Evolutionary conservation across 23 tunicate genomes (phyloP), one percentile per base, ranked within the genome.

Genomic region (Styela plicata): DNA sequence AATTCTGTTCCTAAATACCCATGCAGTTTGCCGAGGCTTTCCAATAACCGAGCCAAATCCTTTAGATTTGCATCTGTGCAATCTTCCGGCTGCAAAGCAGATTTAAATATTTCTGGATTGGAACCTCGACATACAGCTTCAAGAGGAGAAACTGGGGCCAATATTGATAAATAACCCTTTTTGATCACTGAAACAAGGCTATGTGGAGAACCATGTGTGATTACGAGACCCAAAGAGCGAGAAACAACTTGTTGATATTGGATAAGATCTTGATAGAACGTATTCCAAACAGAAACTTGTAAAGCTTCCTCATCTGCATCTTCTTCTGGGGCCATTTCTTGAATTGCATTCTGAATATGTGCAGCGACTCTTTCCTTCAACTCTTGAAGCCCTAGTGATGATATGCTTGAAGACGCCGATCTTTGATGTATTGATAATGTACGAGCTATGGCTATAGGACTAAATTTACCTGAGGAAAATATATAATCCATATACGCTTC

Each of bases 101-200:
- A 7, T 76, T 7, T 34, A 34, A 83, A 83, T 2, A 86, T 31
- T 1, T 74, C 34, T 3, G 90, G 87, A 34, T 83, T 78, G 1
- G 87, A 84, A 25, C 97, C 97, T 24, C 85, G 63, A 35, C 97
- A 86, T 22, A 91, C 89, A 29, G 97, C 90, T 64, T 91, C 97
- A 25, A 91, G 74, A 34, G 71, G 64, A n/a, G 97, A 91, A 1
- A 86, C 88, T 2, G 97, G 83, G 20, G 83, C 85, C 2, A 83
- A 74, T 31, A 82, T 64, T 7, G 87, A 86, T 24, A 91, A 63
- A 73, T 82, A 70, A 37, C 84, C 87, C 86, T 91, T 76, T 53
- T 71, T 71, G 77, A 71, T 71, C 7, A 71, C 77, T 5, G 36
- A 7, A 44, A 78, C 31, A 63, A 63, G 29, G 24, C 21, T 52